Percentiles rank a stretch among this genome's conserved stretches.
Evolutionary conservation across 2,888 invertebrate species (phyloP).

Genomic region (Phortica okadai): DNA sequence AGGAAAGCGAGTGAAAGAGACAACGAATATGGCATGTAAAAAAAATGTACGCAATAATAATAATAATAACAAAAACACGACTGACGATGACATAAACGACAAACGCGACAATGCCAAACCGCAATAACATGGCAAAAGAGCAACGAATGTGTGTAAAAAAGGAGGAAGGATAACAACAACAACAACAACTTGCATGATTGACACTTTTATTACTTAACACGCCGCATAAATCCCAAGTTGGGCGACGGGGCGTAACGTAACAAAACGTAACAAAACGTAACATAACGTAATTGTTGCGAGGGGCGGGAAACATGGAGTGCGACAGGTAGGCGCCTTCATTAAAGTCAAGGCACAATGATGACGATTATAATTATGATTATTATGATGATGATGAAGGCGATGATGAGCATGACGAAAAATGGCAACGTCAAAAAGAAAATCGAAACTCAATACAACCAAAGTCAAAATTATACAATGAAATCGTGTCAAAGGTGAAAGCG

Average conservation of each 20-base stretch:
- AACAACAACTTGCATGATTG: constrained; percentile 16
- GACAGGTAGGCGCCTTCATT: not conserved
- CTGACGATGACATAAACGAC: not conserved
- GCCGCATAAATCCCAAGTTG: not conserved
- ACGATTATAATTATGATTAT: not conserved
- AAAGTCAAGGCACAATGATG: not conserved
- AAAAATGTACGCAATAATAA: not conserved
- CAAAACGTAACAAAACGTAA: not conserved
- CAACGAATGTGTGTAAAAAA: not conserved
- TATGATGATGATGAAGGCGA: not conserved
- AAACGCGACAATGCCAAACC: not conserved
- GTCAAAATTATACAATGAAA: not conserved
- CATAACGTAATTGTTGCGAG: not conserved
- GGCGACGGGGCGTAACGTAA: constrained; percentile 14
- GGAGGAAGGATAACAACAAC: not conserved
- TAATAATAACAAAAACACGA: not conserved
- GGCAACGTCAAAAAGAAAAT: not conserved
- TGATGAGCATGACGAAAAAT: not conserved
- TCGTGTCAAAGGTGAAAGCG: not conserved
- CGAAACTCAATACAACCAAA: not conserved
- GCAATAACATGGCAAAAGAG: constrained; percentile 1
- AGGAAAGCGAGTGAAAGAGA: not conserved
- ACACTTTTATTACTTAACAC: constrained; percentile 27
- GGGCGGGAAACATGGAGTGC: not conserved
- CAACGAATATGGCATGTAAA: not conserved